Evolutionary conservation across 2,113 vertebrate species (phyloP).

Genomic region (Psilopogon haemacephalus): DNA sequence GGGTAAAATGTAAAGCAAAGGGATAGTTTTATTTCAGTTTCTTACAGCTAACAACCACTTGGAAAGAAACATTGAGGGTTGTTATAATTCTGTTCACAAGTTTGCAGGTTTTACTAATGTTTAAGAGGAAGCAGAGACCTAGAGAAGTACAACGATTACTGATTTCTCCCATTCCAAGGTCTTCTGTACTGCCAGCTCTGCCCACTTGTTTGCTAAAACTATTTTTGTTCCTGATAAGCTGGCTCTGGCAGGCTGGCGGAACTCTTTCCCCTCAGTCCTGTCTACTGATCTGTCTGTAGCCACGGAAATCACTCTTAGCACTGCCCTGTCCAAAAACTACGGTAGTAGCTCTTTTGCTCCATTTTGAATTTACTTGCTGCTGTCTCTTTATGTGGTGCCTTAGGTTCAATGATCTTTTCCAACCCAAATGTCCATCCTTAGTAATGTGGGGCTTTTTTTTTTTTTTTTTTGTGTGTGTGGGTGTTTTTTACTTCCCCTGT

Average conservation of each 20-base stretch:
- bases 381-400: not conserved
- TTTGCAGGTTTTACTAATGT: not conserved
- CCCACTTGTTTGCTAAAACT: not conserved
- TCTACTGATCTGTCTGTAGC: fast-evolving
- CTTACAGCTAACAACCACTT: not conserved
- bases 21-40: not conserved
- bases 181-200: not conserved
- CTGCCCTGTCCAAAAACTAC: not conserved
- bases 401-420: not conserved
- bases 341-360: not conserved
- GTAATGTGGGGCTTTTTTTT: too few species aligned
- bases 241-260: fast-evolving
- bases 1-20: not conserved
- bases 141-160: not conserved
- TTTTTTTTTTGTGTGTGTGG: not conserved
- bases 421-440: not conserved
- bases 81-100: fast-evolving
- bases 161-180: not conserved
- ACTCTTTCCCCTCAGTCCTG: not conserved
- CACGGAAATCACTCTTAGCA: fast-evolving
- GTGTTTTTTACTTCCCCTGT: not conserved
- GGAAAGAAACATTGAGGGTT: not conserved
- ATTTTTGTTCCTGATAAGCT: not conserved
- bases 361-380: not conserved
- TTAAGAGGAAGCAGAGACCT: not conserved